Conservation (phyloP, 2,113 vertebrate genomes). For the Pardalotus punctatus region DNA sequence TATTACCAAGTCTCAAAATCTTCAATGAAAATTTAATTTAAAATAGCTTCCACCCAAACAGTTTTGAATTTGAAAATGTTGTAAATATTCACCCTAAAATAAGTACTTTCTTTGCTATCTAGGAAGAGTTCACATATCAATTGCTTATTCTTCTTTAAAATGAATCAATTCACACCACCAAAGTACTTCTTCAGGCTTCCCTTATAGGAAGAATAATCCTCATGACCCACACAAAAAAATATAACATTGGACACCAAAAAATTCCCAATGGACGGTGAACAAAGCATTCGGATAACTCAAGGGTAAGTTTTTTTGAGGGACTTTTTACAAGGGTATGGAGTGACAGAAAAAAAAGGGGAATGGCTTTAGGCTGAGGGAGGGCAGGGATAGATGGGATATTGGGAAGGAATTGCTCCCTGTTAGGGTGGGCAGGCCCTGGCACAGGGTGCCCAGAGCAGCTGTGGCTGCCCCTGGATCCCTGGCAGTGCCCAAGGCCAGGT, state of each 20-base stretch:
- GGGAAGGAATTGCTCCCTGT: neutral
- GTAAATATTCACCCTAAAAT: neutral
- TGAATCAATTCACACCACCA: neutral
- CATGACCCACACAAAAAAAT: neutral
- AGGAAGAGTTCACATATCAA: neutral
- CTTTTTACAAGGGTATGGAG: neutral
- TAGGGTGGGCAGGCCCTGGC: neutral
- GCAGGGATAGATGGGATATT: neutral
- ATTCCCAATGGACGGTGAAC: neutral
- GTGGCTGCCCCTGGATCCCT: neutral
- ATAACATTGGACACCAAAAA: neutral
- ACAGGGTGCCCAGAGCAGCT: neutral
- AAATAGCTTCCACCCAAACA: neutral
- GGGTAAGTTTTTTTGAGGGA: neutral
- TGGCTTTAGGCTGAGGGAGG: neutral
- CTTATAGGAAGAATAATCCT: neutral
- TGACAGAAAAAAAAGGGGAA: neutral
- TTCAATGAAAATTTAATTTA: neutral
- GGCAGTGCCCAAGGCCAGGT: rapidly evolving
- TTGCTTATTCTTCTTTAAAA: neutral
- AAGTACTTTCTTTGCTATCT: neutral
- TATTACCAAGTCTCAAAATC: neutral
- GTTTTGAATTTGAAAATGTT: neutral
- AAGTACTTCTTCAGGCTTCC: neutral
- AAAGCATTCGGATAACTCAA: neutral